Evolutionary conservation across 1,140 invertebrate species (phyloP), one percentile per base, ranked within the genome.

Genomic region (Ylistrum balloti): DNA sequence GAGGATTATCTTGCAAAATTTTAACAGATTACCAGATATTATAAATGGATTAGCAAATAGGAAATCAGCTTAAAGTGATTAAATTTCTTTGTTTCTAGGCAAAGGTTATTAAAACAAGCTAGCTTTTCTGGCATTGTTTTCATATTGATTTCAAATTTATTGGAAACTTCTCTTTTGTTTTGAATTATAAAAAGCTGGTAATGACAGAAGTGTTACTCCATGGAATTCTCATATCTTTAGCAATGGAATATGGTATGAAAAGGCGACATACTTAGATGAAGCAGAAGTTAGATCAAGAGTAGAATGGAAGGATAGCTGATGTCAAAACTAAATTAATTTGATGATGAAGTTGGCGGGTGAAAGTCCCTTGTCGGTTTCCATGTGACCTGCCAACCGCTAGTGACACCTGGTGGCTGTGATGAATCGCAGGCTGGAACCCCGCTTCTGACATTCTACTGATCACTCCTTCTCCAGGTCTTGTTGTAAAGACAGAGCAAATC

Each of bases 281-380:
- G 56, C 56, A 74, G 56, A 74, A 74, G 17, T 74, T 7, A 28
- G 56, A 74, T 22, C n/a, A 74, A 74, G 56, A n/a, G 56, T 74
- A 17, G 56, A 28, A 45, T 17, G 56, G 56, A 74, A 74, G 56
- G n/a, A 74, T 74, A 74, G 56, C 56, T 28, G n/a, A 28, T 74
- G 56, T 74, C 56, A 74, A 74, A 74, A 74, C 56, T 74, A 74
- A 74, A 74, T 74, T 74, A 74, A 74, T 74, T 74, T 74, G 56
- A 74, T 74, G 56, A 74, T 74, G 56, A 74, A 74, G 56, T 74
- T 74, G 56, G 56, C n/a, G 56, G 56, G 56, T 74, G 56, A 74
- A 74, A 74, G 56, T 74, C 56, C 56, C 56, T 74, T 74, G 56
- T 74, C 56, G 56, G 56, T 74, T 74, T 74, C 56, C 56, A 74